Evolutionary conservation across 2,113 vertebrate genomes (phyloP).

Genomic region (Hirundichthys speculiger): DNA sequence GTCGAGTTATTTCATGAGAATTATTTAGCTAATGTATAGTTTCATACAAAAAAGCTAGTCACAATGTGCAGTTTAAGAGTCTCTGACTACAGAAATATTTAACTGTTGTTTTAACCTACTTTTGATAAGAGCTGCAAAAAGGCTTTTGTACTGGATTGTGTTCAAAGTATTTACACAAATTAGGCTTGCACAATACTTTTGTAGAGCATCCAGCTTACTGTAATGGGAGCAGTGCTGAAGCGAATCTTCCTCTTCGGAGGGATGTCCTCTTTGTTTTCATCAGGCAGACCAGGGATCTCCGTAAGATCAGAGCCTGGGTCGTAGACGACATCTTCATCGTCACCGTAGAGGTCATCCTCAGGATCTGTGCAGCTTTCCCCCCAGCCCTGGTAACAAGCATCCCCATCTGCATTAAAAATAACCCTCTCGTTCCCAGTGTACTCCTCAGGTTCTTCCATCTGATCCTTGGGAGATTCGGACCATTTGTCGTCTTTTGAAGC

Average conservation of each 20-base stretch:
- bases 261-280: slow-evolving; percentile 91
- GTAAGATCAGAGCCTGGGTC: slow-evolving; percentile 90
- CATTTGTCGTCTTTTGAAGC: slow-evolving; percentile 47
- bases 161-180: not conserved
- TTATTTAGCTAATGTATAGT: not conserved
- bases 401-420: slow-evolving; percentile 86
- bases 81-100: slow-evolving; percentile 26
- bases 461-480: slow-evolving; percentile 46
- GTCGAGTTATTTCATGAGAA: slow-evolving; percentile 4
- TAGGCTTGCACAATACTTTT: slow-evolving; percentile 26
- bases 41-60: not conserved
- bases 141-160: not conserved
- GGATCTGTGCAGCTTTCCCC: slow-evolving; percentile 92
- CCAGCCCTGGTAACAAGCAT: slow-evolving; percentile 92
- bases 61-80: slow-evolving; percentile 13
- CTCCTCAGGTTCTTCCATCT: slow-evolving; percentile 68
- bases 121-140: slow-evolving; percentile 37
- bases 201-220: slow-evolving; percentile 79
- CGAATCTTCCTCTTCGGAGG: slow-evolving; percentile 91
- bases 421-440: slow-evolving; percentile 78
- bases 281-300: slow-evolving; percentile 90
- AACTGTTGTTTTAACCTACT: slow-evolving; percentile 55
- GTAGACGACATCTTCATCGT: slow-evolving; percentile 89
- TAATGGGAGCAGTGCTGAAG: slow-evolving; percentile 94
- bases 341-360: slow-evolving; percentile 91